Percentiles rank a stretch among this genome's conserved stretches.
Conservation (phyloP, 2,797 vertebrate species). For the Cyclopterus lumpus region DNA sequence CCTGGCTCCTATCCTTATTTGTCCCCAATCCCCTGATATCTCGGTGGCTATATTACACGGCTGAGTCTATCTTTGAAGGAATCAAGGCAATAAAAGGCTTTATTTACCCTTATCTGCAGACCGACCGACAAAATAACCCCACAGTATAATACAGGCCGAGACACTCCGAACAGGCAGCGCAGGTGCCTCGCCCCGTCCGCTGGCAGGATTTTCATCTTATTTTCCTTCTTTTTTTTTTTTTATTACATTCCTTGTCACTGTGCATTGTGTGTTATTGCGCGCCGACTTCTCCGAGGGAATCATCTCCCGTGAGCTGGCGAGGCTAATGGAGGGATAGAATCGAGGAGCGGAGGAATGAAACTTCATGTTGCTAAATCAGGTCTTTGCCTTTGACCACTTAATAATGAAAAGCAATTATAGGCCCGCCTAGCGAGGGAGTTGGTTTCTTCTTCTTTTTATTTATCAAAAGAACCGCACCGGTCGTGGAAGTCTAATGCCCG, state of each 20-base stretch:
- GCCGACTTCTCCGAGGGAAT: constrained; percentile 42
- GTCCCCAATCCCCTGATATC: constrained; percentile 57
- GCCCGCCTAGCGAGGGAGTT: constrained; percentile 20
- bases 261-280: constrained; percentile 68
- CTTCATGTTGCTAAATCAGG: constrained; percentile 48
- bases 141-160: constrained; percentile 50
- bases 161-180: constrained; percentile 52
- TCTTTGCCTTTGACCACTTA: constrained; percentile 55
- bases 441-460: constrained; percentile 25
- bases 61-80: constrained; percentile 75
- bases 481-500: constrained; percentile 25
- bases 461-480: constrained; percentile 25
- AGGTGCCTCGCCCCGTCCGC: constrained; percentile 46
- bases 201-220: constrained; percentile 66
- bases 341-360: constrained; percentile 37
- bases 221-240: constrained; percentile 60
- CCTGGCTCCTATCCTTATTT: constrained; percentile 53
- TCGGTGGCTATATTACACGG: constrained; percentile 71
- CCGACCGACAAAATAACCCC: constrained; percentile 29
- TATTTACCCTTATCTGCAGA: constrained; percentile 79
- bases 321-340: constrained; percentile 39
- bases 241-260: constrained; percentile 71
- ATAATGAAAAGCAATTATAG: constrained; percentile 68
- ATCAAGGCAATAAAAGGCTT: constrained; percentile 81
- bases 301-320: constrained; percentile 44